These are phyloP conservation scores for Esperia sulphurella DNA, from an alignment of 2,888 invertebrate genomes.

Conservation along the genomic window DNA sequence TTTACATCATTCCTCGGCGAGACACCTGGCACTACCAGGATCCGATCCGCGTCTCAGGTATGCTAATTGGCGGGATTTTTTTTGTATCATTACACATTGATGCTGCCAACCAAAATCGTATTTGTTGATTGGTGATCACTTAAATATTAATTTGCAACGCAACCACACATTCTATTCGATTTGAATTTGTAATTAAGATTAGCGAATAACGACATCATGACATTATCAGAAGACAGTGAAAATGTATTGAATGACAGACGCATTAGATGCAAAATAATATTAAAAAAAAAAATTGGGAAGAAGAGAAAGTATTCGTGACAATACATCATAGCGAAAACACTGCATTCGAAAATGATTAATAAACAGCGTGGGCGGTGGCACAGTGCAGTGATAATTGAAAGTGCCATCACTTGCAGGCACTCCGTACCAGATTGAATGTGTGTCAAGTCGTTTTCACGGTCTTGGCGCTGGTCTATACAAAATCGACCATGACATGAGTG, in stretches of 20 bases:
- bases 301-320: slow-evolving; percentile 61
- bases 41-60: slow-evolving; percentile 50
- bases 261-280: slow-evolving; percentile 48
- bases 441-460: slow-evolving; percentile 73
- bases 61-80: slow-evolving; percentile 55
- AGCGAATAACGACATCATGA: slow-evolving; percentile 48
- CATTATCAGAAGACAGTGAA: slow-evolving; percentile 56
- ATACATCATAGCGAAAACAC: slow-evolving; percentile 49
- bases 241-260: slow-evolving; percentile 61
- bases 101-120: slow-evolving; percentile 43
- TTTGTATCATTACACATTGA: slow-evolving; percentile 32
- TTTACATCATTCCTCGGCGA: slow-evolving; percentile 65
- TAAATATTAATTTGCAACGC: slow-evolving; percentile 52
- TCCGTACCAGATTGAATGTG: slow-evolving; percentile 61
- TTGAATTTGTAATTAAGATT: slow-evolving; percentile 63
- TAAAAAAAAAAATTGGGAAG: slow-evolving; percentile 42
- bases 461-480: slow-evolving; percentile 47
- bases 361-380: slow-evolving; percentile 47
- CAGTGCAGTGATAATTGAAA: slow-evolving; percentile 71
- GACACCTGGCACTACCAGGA: slow-evolving; percentile 71
- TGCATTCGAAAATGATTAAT: slow-evolving; percentile 59
- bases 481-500: slow-evolving; percentile 55
- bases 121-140: slow-evolving; percentile 36
- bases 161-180: slow-evolving; percentile 50
- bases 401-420: slow-evolving; percentile 64